Base-by-base conservation (phyloP, 2,888 invertebrate species). In the Cenopis cana region DNA sequence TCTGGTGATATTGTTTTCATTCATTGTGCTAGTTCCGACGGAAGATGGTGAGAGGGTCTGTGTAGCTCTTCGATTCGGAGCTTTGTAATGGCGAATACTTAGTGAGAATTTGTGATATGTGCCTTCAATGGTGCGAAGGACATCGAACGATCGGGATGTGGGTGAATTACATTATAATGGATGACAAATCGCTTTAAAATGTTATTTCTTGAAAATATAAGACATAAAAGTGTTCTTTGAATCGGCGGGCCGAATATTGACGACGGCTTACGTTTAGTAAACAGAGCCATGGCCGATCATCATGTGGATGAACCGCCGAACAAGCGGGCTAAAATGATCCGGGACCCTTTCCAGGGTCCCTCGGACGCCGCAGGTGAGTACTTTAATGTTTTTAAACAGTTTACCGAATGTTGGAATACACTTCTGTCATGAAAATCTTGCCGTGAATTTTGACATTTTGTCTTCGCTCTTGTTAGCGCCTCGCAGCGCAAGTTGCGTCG, bases 221-320 rank as follows among this genome's bases (percentile, higher is more conserved):
- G 91, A 93, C 91, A 89, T 90, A 90, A 85, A 89, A 90, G 93
- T 93, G 93, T 90, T 90, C 89, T 92, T 91, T 93, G 88, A 93
- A 90, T 93, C 93, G 93, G 93, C 93, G 93, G 93, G 93, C 93
- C 93, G 93, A 91, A 90, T 92, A 92, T 91, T 93, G 91, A 92
- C 93, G 94, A 94, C 94, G 94, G 94, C 94, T 94, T 94, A 94
- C 91, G 94, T 94, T 95, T 95, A 94, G 95, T 95, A 95, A 95
- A 95, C 95, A 95, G 94, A 94, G 94, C 94, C 94, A 98, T 98
- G 98, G 98, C 98, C 95, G 98, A 98, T 96, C 97, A 97, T 95
- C 95, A 97, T 92, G 96, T 96, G 94, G 98, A 98, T 95, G 98
- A 98, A 94, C 98, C 98, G 95, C 98, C 98, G 93, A 98, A 96